A percentile compares a stretch with the other conserved stretches of the same genome.
Conservation (phyloP, 2,113 vertebrate species). For the Hassar affinis region DNA sequence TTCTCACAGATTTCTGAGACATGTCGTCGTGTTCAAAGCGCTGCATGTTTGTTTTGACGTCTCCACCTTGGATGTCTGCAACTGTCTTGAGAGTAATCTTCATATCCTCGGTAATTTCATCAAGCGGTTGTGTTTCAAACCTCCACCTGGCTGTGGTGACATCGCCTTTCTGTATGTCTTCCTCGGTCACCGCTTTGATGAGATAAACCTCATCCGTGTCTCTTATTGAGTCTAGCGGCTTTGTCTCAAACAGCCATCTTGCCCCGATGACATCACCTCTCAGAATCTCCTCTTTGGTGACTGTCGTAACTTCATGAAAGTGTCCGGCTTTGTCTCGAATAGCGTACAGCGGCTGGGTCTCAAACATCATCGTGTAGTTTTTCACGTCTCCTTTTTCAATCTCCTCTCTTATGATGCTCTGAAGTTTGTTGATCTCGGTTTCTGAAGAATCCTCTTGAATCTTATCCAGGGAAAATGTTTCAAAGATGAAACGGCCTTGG, state of each 20-base stretch:
- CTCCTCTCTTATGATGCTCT: slow-evolving; percentile 71
- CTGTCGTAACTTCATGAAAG: slow-evolving; percentile 90
- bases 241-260: slow-evolving; percentile 91
- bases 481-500: slow-evolving; percentile 85
- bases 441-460: slow-evolving; percentile 78
- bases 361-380: slow-evolving; percentile 90
- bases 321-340: slow-evolving; percentile 85
- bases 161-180: slow-evolving; percentile 85
- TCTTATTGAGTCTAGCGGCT: slow-evolving; percentile 84
- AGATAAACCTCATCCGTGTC: slow-evolving; percentile 83
- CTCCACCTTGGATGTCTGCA: slow-evolving; percentile 76
- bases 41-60: slow-evolving; percentile 79
- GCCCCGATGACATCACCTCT: slow-evolving; percentile 87
- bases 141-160: slow-evolving; percentile 83
- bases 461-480: slow-evolving; percentile 84
- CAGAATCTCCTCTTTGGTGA: slow-evolving; percentile 88
- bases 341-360: slow-evolving; percentile 87
- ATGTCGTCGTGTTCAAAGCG: slow-evolving; percentile 79
- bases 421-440: slow-evolving; percentile 64
- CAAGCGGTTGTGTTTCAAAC: slow-evolving; percentile 89
- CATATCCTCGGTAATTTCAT: slow-evolving; percentile 80
- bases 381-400: slow-evolving; percentile 82
- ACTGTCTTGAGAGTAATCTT: slow-evolving; percentile 73
- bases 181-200: slow-evolving; percentile 89
- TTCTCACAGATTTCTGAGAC: slow-evolving; percentile 76